Evolutionary conservation across 2,113 vertebrate genomes (phyloP).

Genomic region (Emydura subglobosa): DNA sequence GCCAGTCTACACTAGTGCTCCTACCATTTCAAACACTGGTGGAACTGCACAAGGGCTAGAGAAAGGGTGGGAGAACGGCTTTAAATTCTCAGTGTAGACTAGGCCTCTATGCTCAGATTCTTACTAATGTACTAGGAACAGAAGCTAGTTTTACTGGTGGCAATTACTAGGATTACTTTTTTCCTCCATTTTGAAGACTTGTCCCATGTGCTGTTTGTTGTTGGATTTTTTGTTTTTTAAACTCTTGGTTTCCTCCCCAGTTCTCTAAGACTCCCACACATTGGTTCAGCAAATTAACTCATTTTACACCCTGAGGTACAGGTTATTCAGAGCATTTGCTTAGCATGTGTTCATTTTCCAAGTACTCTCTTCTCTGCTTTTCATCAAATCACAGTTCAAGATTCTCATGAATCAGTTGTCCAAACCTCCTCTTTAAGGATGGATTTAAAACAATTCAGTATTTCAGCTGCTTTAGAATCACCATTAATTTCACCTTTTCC

Average conservation of each 20-base stretch:
- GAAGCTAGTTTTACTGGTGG: not conserved
- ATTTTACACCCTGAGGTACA: not conserved
- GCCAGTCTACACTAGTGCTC: not conserved
- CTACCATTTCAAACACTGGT: not conserved
- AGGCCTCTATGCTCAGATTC: not conserved
- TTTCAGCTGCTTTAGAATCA: not conserved
- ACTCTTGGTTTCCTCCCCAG: not conserved
- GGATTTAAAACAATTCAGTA: not conserved
- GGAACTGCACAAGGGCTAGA: not conserved
- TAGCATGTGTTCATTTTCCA: not conserved
- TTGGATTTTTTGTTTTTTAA: not conserved
- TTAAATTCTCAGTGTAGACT: not conserved
- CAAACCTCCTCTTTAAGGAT: not conserved
- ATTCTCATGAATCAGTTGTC: not conserved
- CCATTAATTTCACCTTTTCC: not conserved
- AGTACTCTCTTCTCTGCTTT: too few species aligned
- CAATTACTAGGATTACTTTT: not conserved
- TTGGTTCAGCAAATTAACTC: not conserved
- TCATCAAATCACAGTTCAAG: not conserved
- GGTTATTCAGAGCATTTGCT: not conserved
- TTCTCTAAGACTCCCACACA: not conserved
- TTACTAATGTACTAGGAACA: not conserved
- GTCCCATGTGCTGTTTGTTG: fast-evolving
- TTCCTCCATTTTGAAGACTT: not conserved
- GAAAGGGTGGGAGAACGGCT: not conserved